These are phyloP conservation scores for Noctua janthina DNA, from an alignment of 2,888 invertebrate species.

Conservation along the genomic window DNA sequence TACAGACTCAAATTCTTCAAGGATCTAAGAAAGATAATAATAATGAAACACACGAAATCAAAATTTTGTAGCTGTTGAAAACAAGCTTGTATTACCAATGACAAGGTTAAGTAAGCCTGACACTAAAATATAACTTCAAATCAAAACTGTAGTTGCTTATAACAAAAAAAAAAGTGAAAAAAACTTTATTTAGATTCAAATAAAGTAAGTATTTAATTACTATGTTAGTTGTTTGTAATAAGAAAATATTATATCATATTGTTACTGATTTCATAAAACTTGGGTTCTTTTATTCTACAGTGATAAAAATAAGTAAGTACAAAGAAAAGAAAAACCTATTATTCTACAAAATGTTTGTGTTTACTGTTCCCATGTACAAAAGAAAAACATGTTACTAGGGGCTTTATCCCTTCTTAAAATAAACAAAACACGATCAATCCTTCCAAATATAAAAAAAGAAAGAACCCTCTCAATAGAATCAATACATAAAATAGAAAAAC, in stretches of 20 bases:
- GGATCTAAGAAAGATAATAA: too few relatives aligned
- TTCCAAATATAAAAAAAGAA: conserved; percentile 5
- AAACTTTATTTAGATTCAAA: too few relatives aligned
- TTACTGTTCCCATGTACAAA: neutral
- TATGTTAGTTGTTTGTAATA: too few relatives aligned
- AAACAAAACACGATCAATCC: conserved; percentile 18
- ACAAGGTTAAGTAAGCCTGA: too few relatives aligned
- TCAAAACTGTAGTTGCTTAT: too few relatives aligned
- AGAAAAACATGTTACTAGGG: neutral
- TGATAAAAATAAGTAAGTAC: neutral
- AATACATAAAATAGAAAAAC: conserved; percentile 18
- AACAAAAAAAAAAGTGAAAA: too few relatives aligned
- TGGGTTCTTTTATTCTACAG: neutral
- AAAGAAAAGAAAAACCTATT: neutral
- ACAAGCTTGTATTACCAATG: too few relatives aligned
- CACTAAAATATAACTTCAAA: too few relatives aligned
- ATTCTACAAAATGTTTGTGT: neutral
- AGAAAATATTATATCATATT: neutral
- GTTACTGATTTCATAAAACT: neutral
- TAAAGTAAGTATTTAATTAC: too few relatives aligned
- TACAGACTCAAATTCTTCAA: too few relatives aligned
- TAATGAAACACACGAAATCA: too few relatives aligned
- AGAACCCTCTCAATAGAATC: conserved; percentile 20
- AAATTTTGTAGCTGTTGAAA: too few relatives aligned
- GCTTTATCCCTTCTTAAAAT: neutral